Evolutionary conservation across 23 tunicate genomes (phyloP).

Genomic region (Oikopleura dioica): DNA sequence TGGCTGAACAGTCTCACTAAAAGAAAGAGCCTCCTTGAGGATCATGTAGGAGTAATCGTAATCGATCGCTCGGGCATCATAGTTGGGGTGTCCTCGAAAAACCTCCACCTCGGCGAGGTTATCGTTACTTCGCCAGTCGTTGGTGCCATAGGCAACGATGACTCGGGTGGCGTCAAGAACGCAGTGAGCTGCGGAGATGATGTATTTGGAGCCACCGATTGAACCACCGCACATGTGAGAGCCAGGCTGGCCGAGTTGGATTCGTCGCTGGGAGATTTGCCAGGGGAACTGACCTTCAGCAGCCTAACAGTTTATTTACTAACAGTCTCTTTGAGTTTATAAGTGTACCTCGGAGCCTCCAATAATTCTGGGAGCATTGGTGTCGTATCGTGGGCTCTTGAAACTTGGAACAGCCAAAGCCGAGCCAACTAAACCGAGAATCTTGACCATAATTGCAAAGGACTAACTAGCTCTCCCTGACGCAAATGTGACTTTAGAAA

Average conservation of each 20-base stretch:
- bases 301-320: neutral
- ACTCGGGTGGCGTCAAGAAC: neutral
- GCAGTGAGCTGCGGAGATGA: slow-evolving; percentile 1
- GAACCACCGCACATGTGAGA: neutral
- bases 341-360: neutral
- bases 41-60: neutral
- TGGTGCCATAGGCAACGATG: neutral
- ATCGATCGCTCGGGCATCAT: neutral
- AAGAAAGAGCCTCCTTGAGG: neutral
- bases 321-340: neutral
- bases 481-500: too few species aligned
- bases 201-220: neutral
- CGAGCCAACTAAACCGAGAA: too few species aligned
- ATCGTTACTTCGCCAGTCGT: neutral
- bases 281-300: neutral
- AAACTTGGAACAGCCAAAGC: too few species aligned
- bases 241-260: neutral
- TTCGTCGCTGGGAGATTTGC: neutral
- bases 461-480: too few species aligned
- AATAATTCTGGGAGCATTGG: neutral
- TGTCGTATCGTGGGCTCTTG: too few species aligned
- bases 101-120: neutral
- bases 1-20: neutral
- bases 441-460: too few species aligned
- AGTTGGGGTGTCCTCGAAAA: neutral